Evolutionary conservation across 2,797 vertebrate species (phyloP), one percentile per base, ranked within the genome.

Genomic region (Galagoides demidoff): DNA sequence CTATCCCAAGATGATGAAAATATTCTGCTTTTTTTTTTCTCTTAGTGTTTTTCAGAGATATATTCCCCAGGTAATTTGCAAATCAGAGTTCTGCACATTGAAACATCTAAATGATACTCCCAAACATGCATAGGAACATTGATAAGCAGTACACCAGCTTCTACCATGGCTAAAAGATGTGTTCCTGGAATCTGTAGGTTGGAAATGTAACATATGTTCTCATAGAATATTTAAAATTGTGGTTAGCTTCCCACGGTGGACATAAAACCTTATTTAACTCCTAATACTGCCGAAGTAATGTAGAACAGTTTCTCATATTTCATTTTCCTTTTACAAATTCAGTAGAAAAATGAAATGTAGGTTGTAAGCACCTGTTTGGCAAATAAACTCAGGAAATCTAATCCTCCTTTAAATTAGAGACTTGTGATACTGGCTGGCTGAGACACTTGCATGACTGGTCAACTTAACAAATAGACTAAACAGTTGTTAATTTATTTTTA

Each of bases 361-460:
- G 3, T 93, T 90, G 57, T 89, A 82, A 79, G 82, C 22, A 91
- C 27, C 17, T 10, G 1, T 68, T 70, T 76, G 76, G 34, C 68
- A 82, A 68, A 64, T 94, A 74, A 84, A 92, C n/a, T 81, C 94
- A 70, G 64, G 59, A 90, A 90, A 81, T 77, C n/a, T 34, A 76
- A 61, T 34, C 63, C 49, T 34, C 45, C 68, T 95, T 91, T 93
- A 89, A 89, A 34, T 73, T 95, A 90, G 88, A 95, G 78, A 78
- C 57, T 77, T 91, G 45, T 68, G 37, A 66, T 92, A 39, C 17
- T 78, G 39, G 49, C 73, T 78, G 34, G 92, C 55, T 85, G 52
- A 95, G 90, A 85, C 39, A 66, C 68, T 77, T 91, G 55, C 92
- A 61, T 88, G 92, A 85, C 83, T 55, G 61, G 25, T 95, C 66